Evolutionary conservation across 2,888 invertebrate species (phyloP).

Genomic region (Iselma pallidipennis): DNA sequence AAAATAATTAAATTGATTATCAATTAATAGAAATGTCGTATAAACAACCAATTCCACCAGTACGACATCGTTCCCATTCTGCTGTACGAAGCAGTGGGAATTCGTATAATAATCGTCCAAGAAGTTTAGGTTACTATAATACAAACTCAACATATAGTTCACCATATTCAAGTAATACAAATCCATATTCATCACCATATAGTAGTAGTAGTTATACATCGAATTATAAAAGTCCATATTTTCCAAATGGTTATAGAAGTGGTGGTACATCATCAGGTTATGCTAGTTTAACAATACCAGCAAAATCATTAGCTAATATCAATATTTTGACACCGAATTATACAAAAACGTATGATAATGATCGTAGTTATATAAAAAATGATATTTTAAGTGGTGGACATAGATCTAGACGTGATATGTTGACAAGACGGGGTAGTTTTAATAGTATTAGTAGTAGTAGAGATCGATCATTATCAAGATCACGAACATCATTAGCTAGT

Average conservation of each 20-base stretch:
- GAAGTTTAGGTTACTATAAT: constrained; percentile 47
- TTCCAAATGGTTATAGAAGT: constrained; percentile 57
- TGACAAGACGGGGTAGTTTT: constrained; percentile 43
- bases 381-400: constrained; percentile 49
- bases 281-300: constrained; percentile 69
- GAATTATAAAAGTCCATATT: constrained; percentile 56
- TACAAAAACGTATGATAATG: constrained; percentile 50
- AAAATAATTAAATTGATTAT: constrained; percentile 12
- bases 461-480: constrained; percentile 50
- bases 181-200: constrained; percentile 46
- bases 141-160: constrained; percentile 36
- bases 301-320: constrained; percentile 61
- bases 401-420: constrained; percentile 47
- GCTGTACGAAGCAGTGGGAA: constrained; percentile 37
- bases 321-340: constrained; percentile 62
- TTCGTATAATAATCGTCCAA: constrained; percentile 44
- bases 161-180: constrained; percentile 31
- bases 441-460: constrained; percentile 31
- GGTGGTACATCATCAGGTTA: constrained; percentile 65
- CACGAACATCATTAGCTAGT: constrained; percentile 44
- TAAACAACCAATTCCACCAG: constrained; percentile 45
- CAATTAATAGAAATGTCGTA: constrained; percentile 38
- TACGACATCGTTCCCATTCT: constrained; percentile 51
- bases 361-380: constrained; percentile 52
- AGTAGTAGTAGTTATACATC: constrained; percentile 25